phyloP scores from a whole-genome alignment of 2,797 vertebrate species.

The Tapirus indicus region DNA sequence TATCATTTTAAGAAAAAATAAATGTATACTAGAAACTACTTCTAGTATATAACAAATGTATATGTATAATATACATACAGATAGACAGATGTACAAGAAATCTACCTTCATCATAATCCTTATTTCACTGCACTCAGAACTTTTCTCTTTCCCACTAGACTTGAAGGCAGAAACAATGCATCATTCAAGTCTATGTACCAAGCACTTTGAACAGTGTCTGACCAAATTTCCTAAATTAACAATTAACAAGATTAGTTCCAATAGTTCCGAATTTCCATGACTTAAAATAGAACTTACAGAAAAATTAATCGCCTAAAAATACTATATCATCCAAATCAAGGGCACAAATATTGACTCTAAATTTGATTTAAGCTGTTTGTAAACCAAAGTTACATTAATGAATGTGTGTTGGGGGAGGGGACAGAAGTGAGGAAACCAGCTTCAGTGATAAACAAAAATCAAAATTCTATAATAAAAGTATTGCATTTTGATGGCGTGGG shows the following conservation, averaged over 20 bases:
- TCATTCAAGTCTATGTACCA: slow-evolving; percentile 1
- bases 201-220: background rate
- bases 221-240: slow-evolving; percentile 50
- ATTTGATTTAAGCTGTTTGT: slow-evolving; percentile 21
- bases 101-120: background rate
- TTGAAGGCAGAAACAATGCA: background rate
- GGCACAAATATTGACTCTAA: slow-evolving; percentile 24
- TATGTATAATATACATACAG: background rate
- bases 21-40: background rate
- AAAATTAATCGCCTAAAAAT: slow-evolving; percentile 51
- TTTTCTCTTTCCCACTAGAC: background rate
- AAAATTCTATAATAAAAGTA: slow-evolving; percentile 63
- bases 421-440: background rate
- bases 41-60: background rate
- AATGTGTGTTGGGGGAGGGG: background rate
- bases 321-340: slow-evolving; percentile 6
- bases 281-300: slow-evolving; percentile 43
- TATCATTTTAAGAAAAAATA: slow-evolving; percentile 49
- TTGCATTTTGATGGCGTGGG: background rate
- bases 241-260: background rate
- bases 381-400: slow-evolving; percentile 31
- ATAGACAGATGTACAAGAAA: background rate
- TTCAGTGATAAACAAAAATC: slow-evolving; percentile 58
- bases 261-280: slow-evolving; percentile 61
- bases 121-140: background rate